These are phyloP conservation scores for Leptopilina syphax DNA, from an alignment of 2,888 invertebrate genomes.

Conservation along the genomic window DNA sequence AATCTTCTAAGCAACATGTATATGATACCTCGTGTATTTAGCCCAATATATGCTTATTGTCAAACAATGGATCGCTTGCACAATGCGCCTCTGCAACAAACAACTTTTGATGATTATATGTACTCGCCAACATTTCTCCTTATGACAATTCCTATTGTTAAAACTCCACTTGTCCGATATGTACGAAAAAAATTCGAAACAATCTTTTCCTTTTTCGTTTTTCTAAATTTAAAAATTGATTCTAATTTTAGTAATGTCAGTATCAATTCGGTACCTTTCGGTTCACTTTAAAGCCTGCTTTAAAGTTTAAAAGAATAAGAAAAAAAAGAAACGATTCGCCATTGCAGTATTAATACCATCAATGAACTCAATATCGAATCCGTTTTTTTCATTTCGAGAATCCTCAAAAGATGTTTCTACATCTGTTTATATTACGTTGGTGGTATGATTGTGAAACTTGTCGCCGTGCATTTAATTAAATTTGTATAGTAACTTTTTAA, in stretches of 20 bases:
- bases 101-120: conserved; percentile 18
- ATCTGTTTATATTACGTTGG: neutral
- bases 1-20: conserved; percentile 44
- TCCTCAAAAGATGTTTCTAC: neutral
- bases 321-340: no score
- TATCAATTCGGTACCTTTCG: no score
- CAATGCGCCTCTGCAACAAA: conserved; percentile 47
- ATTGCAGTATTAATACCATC: no score
- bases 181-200: neutral
- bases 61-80: conserved; percentile 55
- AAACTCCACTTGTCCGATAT: no score
- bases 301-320: no score
- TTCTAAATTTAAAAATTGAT: no score
- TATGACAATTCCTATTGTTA: conserved; percentile 34
- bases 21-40: conserved; percentile 42
- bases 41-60: conserved; percentile 44
- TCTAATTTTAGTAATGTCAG: no score
- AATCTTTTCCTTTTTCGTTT: no score
- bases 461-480: conserved; percentile 9
- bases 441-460: neutral
- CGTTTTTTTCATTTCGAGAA: neutral
- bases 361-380: no score
- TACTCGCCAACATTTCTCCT: conserved; percentile 20
- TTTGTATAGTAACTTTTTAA: neutral
- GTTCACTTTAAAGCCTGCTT: no score